Percentiles rank a stretch among this genome's conserved stretches.
phyloP scores from a whole-genome alignment of 2,797 vertebrate species.

The Perodicticus potto region DNA sequence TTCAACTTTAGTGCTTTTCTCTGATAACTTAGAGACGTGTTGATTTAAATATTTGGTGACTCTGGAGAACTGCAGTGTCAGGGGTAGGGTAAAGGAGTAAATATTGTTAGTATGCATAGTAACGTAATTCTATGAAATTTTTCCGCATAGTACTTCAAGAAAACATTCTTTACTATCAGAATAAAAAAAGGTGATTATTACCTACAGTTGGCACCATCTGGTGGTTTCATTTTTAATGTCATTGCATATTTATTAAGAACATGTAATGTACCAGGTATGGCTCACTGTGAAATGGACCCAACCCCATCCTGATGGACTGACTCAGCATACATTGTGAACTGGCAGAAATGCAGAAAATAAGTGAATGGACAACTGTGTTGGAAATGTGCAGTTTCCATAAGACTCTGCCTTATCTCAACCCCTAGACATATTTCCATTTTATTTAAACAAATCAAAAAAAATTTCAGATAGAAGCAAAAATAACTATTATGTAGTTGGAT shows the following conservation, averaged over 20 bases:
- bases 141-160: background rate
- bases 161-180: constrained; percentile 1
- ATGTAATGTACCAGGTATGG: background rate
- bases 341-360: background rate
- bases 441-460: background rate
- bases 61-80: background rate
- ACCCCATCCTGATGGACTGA: background rate
- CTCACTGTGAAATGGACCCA: background rate
- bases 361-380: background rate
- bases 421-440: background rate
- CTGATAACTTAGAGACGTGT: background rate
- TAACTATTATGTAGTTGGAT: background rate
- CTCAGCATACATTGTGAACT: background rate
- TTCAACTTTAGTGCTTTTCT: background rate
- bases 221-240: background rate
- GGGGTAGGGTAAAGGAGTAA: background rate
- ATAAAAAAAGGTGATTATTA: background rate
- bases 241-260: constrained; percentile 13
- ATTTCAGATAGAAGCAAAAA: background rate
- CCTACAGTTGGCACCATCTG: background rate
- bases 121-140: background rate
- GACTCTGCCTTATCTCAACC: background rate
- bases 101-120: background rate
- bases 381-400: background rate
- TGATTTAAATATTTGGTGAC: background rate